Base-by-base conservation (phyloP, 1,140 invertebrate genomes). In the Lithobius niger region DNA sequence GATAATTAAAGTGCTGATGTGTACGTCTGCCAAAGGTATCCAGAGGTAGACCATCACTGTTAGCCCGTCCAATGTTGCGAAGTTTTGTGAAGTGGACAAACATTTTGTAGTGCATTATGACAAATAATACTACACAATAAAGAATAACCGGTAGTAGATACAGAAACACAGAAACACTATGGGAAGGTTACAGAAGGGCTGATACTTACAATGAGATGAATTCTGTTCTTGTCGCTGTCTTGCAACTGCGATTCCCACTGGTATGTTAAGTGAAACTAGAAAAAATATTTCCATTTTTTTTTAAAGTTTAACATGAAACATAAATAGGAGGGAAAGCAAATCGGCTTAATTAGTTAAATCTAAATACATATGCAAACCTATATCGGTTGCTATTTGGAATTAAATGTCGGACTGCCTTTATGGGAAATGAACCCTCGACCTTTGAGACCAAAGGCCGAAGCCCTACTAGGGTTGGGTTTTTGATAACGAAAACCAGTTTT, bases 231-330 rank as follows among this genome's bases (percentile, higher is more conserved):
- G 77, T 63, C 86, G 76, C 67, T 89, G 86, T 59, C 84, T 74
- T 31, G 86, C 86, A 57, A 90, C 84, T 18, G 86, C 86, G 62
- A 90, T 88, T 43, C 87, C 87, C 61, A 90, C 82, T 57, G 84
- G 84, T 65, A 88, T 86, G 18, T 55, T 55, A 15, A 53, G 55
- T 31, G 56, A 59, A 22, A 58, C 61, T 60, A 26, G 15, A 56
- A 57, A 52, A 47, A n/a, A 10, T 40, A 40, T 40, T 40, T 40
- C 18, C 31, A 40, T 40, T 40, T 40, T 40, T 10, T 40, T 10
- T 40, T 40, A 40, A 40, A 40, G n/a, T n/a, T n/a, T n/a, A n/a
- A n/a, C n/a, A n/a, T n/a, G n/a, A n/a, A n/a, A n/a, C n/a, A n/a
- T n/a, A n/a, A n/a, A 45, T 45, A 45, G 31, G 43, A 45, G 18